Base-by-base conservation (phyloP, 2,888 invertebrate genomes). In the Eilema griseolum region DNA sequence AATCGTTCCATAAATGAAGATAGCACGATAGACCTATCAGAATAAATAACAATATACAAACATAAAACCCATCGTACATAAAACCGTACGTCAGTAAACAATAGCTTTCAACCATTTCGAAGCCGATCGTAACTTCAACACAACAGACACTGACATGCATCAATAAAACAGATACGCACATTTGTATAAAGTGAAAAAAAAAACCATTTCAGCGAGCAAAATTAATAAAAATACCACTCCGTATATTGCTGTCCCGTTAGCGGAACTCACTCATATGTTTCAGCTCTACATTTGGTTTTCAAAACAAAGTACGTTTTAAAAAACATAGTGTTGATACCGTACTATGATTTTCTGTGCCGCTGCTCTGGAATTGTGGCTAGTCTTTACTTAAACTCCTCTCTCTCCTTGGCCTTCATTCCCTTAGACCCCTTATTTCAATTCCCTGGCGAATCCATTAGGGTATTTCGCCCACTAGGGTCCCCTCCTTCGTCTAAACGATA, bases 281-380 rank as follows among this genome's bases (percentile, higher is more conserved):
- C 80, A 75, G 31, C 78, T 64, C 75, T 77, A 75, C 66, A 73
- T 70, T 72, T 37, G 78, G 81, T 84, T 79, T 75, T 26, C 66
- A 83, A 85, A 85, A 85, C 83, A 85, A 83, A 78, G 77, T 80
- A 77, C 77, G 82, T 83, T 87, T 85, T 81, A 73, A 84, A 85
- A 87, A 86, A 81, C 85, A 87, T 87, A 83, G 80, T 61, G 83
- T 70, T 77, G 73, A 60, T 67, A 63, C 23, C 62, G 41, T 71
- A 81, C 74, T 61, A 23, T 11, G 76, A 52, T 52, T 64, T 64
- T 64, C 8, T 52, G 52, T 64, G 5, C 52, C n/a, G 5, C 28
- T n/a, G 31, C 46, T 41, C n/a, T 62, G 24, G 23, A 24, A 23
- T 33, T 41, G 24, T 26, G 10, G 11, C 26, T 20, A 0, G 4